These are phyloP conservation scores for Meloidogyne hapla DNA, from an alignment of 1,140 invertebrate genomes.

Conservation along the genomic window DNA sequence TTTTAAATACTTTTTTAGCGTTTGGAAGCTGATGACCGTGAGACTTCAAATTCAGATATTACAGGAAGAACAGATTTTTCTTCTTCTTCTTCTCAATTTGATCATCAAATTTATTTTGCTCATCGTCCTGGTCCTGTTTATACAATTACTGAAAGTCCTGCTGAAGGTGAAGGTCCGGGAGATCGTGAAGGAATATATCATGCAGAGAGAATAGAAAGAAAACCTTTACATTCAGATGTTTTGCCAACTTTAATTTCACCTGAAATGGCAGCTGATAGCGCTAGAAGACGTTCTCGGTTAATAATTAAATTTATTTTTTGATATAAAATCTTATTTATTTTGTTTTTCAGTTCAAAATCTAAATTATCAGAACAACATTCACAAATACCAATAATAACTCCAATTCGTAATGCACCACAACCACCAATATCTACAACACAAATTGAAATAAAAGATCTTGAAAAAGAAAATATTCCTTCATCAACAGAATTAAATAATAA, in stretches of 20 bases:
- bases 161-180: not conserved
- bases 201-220: constrained; percentile 41
- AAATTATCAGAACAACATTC: not conserved
- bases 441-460: not conserved
- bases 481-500: not conserved
- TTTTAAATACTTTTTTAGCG: constrained; percentile 47
- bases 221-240: constrained; percentile 43
- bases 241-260: constrained; percentile 41
- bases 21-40: constrained; percentile 56
- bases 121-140: constrained; percentile 53
- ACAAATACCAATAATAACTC: not conserved
- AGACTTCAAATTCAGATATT: constrained; percentile 24
- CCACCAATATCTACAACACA: not conserved
- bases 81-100: constrained; percentile 46
- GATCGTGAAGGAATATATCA: constrained; percentile 49
- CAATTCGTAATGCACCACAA: not conserved
- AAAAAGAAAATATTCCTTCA: not conserved
- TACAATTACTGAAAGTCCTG: constrained; percentile 17
- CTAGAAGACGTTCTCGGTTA: not conserved
- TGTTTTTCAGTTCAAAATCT: not conserved
- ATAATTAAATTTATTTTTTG: no score
- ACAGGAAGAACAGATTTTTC: constrained; percentile 40
- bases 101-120: constrained; percentile 33
- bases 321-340: not conserved
- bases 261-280: constrained; percentile 16